Base-by-base conservation (phyloP, 2,797 vertebrate genomes). In the Leuciscus waleckii region DNA sequence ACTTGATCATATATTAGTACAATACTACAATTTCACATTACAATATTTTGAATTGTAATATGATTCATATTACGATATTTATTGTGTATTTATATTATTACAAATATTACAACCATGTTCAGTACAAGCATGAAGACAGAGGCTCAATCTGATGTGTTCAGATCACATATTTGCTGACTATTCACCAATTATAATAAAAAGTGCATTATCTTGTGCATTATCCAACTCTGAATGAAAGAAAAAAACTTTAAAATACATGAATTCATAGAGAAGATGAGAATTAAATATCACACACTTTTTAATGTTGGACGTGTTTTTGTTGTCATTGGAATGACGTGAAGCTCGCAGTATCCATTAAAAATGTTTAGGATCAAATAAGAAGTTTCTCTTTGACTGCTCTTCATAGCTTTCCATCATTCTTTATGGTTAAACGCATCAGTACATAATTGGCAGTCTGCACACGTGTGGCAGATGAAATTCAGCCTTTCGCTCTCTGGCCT, bases 391-490 rank as follows among this genome's bases (percentile, higher is more conserved):
- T 5, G 3, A 29, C 14, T 29, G 70, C 70, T 70, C 11, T 29
- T 46, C 41, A 29, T 1, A 13, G 41, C n/a, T 9, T 26, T 17
- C 39, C n/a, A 46, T 71, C 1, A 0, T 5, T 71, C 41, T 68
- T 39, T 87, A 26, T 61, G 54, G 37, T 9, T 73, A 58, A 0
- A 43, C 10, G 19, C 29, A 49, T 26, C 43, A 75, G 35, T 9
- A 67, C 49, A 82, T 9, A 14, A 46, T 4, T 46, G 43, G 4
- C 43, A 46, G 43, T 46, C 13, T 14, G 43, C 1, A 69, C 1
- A 54, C 0, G 43, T 46, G 43, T 46, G 23, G 35, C 93, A 94
- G 81, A 95, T 92, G 74, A 94, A 94, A 85, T 94, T 94, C 51
- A 94, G 83, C 69, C 75, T 71, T 13, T 92, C 61, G 19, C 87